Base-by-base conservation (phyloP, 2,797 vertebrate genomes). In the Urophycis tenuis region DNA sequence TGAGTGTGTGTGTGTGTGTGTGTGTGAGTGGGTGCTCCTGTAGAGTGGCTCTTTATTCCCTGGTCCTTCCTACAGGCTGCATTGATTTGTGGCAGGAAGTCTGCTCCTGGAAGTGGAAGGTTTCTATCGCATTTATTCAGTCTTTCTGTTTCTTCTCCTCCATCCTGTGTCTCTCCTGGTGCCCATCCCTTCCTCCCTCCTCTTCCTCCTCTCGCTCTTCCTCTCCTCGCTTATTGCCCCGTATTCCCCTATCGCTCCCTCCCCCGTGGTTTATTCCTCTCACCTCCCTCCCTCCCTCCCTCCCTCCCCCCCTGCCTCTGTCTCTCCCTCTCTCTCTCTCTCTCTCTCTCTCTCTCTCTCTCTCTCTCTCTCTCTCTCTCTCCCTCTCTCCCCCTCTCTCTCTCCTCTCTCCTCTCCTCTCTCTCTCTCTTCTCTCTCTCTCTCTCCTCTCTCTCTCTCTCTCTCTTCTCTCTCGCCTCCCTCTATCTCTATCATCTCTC, bases 41-140 rank as follows among this genome's bases (percentile, higher is more conserved):
- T 85, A 84, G 82, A 84, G 85, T 77, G 79, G 78, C 83, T 86
- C 76, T 87, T 82, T 87, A 74, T 81, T 81, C 78, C 81, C 3
- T 4, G 78, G 84, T 87, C 88, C 83, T 81, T 82, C 80, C 86
- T 84, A 81, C 88, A 86, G 85, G 83, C 76, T 10, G 78, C 85
- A 90, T 91, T 29, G 90, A 91, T 92, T 91, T 86, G 81, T 82
- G 45, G 34, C 81, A 89, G 88, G 85, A 91, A 90, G 85, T 89
- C 84, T 85, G 88, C 84, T 77, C 77, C 85, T 89, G 85, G 81
- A 85, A 89, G 84, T 85, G 87, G 87, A 90, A 84, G 82, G 80
- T 77, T 88, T 87, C 81, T 84, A 83, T 82, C 84, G 78, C 76
- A 85, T 86, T 85, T 87, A 85, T 89, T 85, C 76, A 74, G 73